Conservation (phyloP, 1,140 invertebrate genomes). For the Drosophila setifemur region DNA sequence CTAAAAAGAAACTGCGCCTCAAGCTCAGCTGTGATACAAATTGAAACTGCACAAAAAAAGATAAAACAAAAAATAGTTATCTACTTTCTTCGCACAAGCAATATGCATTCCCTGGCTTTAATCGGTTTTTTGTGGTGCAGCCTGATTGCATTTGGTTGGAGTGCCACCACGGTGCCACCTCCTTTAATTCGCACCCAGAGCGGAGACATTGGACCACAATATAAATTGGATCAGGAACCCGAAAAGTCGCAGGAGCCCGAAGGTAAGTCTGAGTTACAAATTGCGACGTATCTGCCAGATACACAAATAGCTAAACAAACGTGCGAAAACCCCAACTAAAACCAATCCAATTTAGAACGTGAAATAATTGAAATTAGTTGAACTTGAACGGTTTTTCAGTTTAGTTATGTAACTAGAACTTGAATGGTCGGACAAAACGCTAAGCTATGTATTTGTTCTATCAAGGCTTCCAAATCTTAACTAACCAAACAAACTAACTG, state of each 20-base stretch:
- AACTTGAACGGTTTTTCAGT: conserved; percentile 4
- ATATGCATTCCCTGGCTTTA: conserved; percentile 40
- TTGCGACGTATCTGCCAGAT: background rate
- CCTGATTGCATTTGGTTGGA: conserved; percentile 15
- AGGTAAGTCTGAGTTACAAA: conserved; percentile 28
- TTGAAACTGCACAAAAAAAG: background rate
- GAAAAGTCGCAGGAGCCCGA: conserved; percentile 21
- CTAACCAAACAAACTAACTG: background rate
- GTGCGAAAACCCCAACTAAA: conserved; percentile 9
- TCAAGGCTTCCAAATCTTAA: background rate
- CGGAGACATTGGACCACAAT: conserved; percentile 67
- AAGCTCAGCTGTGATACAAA: conserved; percentile 63
- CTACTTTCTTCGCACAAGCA: background rate
- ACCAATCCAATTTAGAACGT: conserved; percentile 39
- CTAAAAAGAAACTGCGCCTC: conserved; percentile 38
- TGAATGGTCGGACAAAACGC: too few species aligned
- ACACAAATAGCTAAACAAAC: background rate
- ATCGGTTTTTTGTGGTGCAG: conserved; percentile 5
- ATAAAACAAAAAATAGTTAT: background rate
- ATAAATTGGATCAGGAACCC: conserved; percentile 18
- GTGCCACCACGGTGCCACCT: conserved; percentile 59
- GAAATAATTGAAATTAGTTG: conserved; percentile 48
- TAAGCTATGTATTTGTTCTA: background rate
- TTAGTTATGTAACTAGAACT: conserved; percentile 43
- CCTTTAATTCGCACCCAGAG: conserved; percentile 61